Base-by-base conservation (phyloP, 2,113 vertebrate species). In the Malurus cyaneus region DNA sequence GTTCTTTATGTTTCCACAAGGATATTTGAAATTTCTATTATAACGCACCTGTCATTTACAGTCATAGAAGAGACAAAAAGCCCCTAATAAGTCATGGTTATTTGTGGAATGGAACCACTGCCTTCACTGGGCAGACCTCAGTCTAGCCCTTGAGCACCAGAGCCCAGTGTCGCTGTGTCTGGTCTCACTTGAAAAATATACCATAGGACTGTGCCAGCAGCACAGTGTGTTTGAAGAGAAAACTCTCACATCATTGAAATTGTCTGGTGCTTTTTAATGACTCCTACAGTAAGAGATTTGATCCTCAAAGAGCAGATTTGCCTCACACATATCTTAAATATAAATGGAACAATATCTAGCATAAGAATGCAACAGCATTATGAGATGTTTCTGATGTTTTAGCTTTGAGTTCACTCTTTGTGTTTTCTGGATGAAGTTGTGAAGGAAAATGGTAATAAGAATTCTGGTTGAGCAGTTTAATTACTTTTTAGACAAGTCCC, bases 381-480 rank as follows among this genome's bases (percentile, higher is more conserved):
- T 86, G 62, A 93, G 71, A 66, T 66, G 41, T 83, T 95, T 88
- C 54, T 88, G 67, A 64, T 90, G 64, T 86, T 86, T 94, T 74
- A 74, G 87, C 76, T 93, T 93, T 78, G 80, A 83, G 56, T 70
- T 96, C 46, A 14, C 5, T 90, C 80, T 91, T 56, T 77, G 52
- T 94, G 26, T 90, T 93, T 96, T 90, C 64, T 90, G 80, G 56
- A 95, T 93, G 83, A 83, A 88, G 52, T 59, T 86, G 82, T 83
- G 88, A 94, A 92, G 39, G 44, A 47, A 96, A 93, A 95, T 80
- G 47, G 32, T 94, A 92, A 88, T 94, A 94, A 80, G 76, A 64
- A 80, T 88, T 96, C 92, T 94, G 80, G 72, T n/a, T 95, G 91
- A 96, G 69, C 16, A 9, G 42, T 92, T 94, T 95, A 96, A 96